Evolutionary conservation across 92 coral and sea anemone species (phyloP).

Genomic region (Phymanthus crucifer): DNA sequence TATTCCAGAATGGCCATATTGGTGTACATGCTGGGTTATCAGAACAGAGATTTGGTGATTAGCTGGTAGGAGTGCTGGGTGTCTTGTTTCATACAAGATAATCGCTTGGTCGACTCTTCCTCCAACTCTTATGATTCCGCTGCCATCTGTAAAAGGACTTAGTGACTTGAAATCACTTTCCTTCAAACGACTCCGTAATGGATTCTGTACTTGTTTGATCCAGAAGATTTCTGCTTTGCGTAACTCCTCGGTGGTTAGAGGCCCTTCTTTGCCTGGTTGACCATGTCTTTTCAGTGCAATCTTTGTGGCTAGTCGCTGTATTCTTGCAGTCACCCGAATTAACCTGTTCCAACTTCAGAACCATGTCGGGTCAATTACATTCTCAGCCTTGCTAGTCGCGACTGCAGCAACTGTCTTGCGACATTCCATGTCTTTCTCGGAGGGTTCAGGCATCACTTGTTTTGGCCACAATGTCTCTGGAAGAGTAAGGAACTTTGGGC

Average conservation of each 20-base stretch:
- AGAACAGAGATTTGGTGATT: conserved; percentile 22
- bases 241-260: conserved; percentile 47
- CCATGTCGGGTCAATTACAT: conserved; percentile 23
- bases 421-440: too few species aligned
- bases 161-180: conserved; percentile 49
- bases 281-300: conserved; percentile 6
- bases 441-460: too few species aligned
- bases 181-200: conserved; percentile 14
- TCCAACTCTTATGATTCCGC: conserved; percentile 45
- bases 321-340: conserved; percentile 30
- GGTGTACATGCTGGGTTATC: conserved; percentile 17
- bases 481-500: conserved; percentile 41
- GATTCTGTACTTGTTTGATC: conserved; percentile 46
- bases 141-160: conserved; percentile 43
- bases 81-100: conserved; percentile 11
- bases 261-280: conserved; percentile 22
- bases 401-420: too few species aligned
- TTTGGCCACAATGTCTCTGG: conserved; percentile 40
- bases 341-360: conserved; percentile 52
- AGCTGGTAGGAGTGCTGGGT: conserved; percentile 12
- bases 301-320: conserved; percentile 28
- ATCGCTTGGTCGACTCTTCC: conserved; percentile 50
- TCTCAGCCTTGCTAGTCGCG: not conserved
- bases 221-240: conserved; percentile 37
- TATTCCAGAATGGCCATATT: conserved; percentile 42